Evolutionary conservation across 1,140 invertebrate genomes (phyloP).

Genomic region (Temnothorax longispinosus): DNA sequence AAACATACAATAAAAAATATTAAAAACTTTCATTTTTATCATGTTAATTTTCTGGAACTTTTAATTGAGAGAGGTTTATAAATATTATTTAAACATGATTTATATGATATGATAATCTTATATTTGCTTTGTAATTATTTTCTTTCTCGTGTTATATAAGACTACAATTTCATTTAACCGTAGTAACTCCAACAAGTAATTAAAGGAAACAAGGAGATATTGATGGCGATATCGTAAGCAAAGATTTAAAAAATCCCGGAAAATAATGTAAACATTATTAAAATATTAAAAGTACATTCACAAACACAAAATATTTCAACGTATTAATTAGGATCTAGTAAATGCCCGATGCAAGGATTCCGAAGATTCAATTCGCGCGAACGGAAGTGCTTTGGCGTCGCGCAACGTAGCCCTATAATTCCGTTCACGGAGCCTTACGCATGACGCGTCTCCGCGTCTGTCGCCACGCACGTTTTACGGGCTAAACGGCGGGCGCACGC

Average conservation of each 20-base stretch:
- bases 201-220: not conserved
- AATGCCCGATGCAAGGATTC: not conserved
- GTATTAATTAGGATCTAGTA: not conserved
- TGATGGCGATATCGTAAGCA: not conserved
- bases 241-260: not conserved
- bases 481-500: slow-evolving; percentile 57
- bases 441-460: slow-evolving; percentile 48
- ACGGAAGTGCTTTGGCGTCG: not conserved
- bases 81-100: not conserved
- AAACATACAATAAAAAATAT: not conserved
- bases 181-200: not conserved
- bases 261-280: no score
- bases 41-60: not conserved
- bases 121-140: not conserved
- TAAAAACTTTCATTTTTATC: not conserved
- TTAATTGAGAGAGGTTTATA: not conserved
- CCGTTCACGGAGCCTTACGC: slow-evolving; percentile 35
- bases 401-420: not conserved
- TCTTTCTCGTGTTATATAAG: not conserved
- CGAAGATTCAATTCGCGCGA: not conserved
- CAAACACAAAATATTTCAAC: not conserved
- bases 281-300: not conserved
- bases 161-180: not conserved
- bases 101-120: not conserved
- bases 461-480: slow-evolving; percentile 64